Base-by-base conservation (phyloP, 2,888 invertebrate genomes). In the Dolichomitus sp. region DNA sequence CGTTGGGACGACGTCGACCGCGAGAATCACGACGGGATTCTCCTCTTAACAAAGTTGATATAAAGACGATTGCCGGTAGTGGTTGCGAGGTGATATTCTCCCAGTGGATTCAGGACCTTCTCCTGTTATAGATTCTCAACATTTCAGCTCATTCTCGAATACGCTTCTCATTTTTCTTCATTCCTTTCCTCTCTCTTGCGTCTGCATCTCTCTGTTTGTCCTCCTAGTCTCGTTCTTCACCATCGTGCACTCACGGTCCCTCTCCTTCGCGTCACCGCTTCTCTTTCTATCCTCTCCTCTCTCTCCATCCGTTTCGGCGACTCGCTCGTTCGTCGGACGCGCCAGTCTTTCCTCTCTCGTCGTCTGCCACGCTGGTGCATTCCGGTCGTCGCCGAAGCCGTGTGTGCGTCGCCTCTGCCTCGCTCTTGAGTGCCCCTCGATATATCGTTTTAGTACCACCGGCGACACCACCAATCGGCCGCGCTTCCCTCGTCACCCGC, bases 291-390 rank as follows among this genome's bases (percentile, higher is more conserved):
- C 87, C 17, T n/a, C n/a, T 86, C 85, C 85, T 87, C 81, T 86
- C 84, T 68, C 65, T 84, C 63, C 66, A 75, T 73, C 76, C 76
- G 80, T 84, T 85, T 82, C 81, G 84, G 81, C 74, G 81, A 84
- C 75, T 83, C 77, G 84, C 80, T 78, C 80, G 82, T 86, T 74
- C 83, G 85, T 84, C 75, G 80, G 75, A 84, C 79, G 84, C 81
- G 84, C 84, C 84, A 86, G 88, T 88, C 87, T 89, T 84, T 88
- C 87, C 87, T 86, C 86, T 87, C 81, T 86, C 84, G 86, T 87
- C 84, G 86, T 86, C 83, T 79, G 81, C 87, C 84, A 87, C 88
- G 88, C 87, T 88, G 76, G 61, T 83, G 86, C 87, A 86, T 89
- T 87, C 87, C 87, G 87, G 85, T 82, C 84, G 82, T 75, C 83